A percentile compares a stretch with the other conserved stretches of the same genome.
Conservation (phyloP, 2,888 invertebrate genomes). For the Resseliella maxima region DNA sequence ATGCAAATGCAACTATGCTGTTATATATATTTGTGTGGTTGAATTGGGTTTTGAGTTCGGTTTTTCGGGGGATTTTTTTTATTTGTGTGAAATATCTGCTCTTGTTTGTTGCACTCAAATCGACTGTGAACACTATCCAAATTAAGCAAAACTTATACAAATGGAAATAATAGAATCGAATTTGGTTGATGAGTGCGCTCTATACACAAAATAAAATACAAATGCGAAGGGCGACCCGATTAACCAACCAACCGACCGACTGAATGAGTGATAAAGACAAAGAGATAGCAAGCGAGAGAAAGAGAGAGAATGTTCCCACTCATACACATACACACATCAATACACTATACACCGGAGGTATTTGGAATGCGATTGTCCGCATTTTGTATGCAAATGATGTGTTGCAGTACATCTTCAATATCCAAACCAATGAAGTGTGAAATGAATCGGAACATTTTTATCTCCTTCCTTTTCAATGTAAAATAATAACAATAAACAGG, state of each 20-base stretch:
- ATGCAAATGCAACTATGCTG: background rate
- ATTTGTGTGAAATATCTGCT: background rate
- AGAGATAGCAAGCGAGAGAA: background rate
- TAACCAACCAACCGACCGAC: too few relatives aligned
- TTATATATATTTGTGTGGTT: background rate
- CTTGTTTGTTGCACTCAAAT: slow-evolving; percentile 31
- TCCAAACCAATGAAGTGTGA: slow-evolving; percentile 31
- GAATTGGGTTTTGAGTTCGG: background rate
- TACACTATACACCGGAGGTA: background rate
- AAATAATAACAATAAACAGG: slow-evolving; percentile 33
- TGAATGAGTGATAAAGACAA: too few relatives aligned
- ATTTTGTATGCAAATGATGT: slow-evolving; percentile 50
- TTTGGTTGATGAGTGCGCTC: background rate
- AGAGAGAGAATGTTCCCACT: background rate
- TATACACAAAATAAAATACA: background rate
- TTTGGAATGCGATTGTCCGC: background rate
- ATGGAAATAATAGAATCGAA: slow-evolving; percentile 23
- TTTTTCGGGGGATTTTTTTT: background rate
- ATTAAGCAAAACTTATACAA: background rate
- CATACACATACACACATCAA: background rate
- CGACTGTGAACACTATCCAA: slow-evolving; percentile 46
- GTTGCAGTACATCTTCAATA: slow-evolving; percentile 47
- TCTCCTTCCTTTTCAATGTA: background rate
- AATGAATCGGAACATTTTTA: slow-evolving; percentile 24
- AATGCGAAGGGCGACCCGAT: too few relatives aligned